These are phyloP conservation scores for Acridotheres tristis DNA, from an alignment of 2,797 vertebrate species.

Conservation along the genomic window DNA sequence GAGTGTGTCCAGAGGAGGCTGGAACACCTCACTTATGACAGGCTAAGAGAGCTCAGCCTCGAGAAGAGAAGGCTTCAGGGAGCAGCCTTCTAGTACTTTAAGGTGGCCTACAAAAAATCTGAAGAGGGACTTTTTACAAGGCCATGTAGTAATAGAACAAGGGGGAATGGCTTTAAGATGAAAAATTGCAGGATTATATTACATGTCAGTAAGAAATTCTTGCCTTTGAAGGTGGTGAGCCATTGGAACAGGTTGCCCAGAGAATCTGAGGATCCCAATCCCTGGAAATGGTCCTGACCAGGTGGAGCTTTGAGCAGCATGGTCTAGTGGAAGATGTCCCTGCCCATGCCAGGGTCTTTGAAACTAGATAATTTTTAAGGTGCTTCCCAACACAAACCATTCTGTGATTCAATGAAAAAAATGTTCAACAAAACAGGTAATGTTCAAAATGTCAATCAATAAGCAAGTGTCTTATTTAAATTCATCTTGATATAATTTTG, in stretches of 20 bases:
- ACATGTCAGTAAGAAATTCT: neutral
- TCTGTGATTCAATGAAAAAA: neutral
- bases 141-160: neutral
- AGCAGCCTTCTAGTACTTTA: neutral
- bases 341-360: rapidly evolving
- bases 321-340: neutral
- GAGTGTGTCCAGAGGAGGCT: neutral
- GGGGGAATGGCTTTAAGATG: neutral
- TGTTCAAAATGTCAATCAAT: neutral
- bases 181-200: neutral
- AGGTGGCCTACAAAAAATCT: neutral
- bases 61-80: neutral
- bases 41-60: neutral
- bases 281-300: neutral
- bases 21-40: neutral
- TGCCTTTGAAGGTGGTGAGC: neutral
- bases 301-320: neutral
- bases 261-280: neutral
- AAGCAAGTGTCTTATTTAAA: neutral
- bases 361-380: neutral
- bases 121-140: neutral
- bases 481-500: neutral
- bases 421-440: neutral
- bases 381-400: neutral
- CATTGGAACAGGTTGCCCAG: neutral